phyloP scores from a whole-genome alignment of 1,140 invertebrate species.

The Sycophaga agraensis region DNA sequence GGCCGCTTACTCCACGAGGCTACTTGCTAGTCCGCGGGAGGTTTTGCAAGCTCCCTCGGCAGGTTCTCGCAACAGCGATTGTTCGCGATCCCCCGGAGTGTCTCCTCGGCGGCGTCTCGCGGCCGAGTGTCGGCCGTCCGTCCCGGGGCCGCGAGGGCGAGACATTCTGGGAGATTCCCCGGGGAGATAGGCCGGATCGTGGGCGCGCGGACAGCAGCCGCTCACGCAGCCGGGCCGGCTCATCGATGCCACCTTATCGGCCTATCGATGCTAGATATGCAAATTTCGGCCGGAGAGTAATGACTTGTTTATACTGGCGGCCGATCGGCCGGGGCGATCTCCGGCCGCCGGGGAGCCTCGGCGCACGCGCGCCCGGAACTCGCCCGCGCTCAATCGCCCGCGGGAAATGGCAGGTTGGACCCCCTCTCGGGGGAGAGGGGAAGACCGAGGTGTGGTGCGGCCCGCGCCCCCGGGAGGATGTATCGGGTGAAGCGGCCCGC shows the following conservation, averaged over 20 bases:
- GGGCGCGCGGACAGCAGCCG: too few relatives aligned
- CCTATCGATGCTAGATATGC: background rate
- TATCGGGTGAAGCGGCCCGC: slow-evolving; percentile 9
- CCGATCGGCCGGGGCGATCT: background rate
- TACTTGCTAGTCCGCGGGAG: too few relatives aligned
- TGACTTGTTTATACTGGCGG: background rate
- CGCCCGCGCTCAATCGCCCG: too few relatives aligned
- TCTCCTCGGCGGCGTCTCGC: background rate
- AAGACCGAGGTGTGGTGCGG: slow-evolving; percentile 16
- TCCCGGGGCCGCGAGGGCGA: background rate
- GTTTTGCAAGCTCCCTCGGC: too few relatives aligned
- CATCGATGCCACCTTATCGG: slow-evolving; percentile 1
- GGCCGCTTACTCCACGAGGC: too few relatives aligned
- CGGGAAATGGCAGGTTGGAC: too few relatives aligned
- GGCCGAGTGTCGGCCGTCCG: background rate
- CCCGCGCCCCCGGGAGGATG: too few relatives aligned
- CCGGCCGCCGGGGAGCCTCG: too few relatives aligned
- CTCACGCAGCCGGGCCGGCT: too few relatives aligned
- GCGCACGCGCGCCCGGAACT: too few relatives aligned
- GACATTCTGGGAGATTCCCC: slow-evolving; percentile 11
- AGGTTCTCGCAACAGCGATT: too few relatives aligned
- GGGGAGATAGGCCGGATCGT: slow-evolving; percentile 11
- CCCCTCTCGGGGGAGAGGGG: slow-evolving; percentile 2
- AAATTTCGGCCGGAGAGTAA: background rate
- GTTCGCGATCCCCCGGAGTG: too few relatives aligned